phyloP scores from a whole-genome alignment of 2,797 vertebrate species.

The Sebastes nivosus region DNA sequence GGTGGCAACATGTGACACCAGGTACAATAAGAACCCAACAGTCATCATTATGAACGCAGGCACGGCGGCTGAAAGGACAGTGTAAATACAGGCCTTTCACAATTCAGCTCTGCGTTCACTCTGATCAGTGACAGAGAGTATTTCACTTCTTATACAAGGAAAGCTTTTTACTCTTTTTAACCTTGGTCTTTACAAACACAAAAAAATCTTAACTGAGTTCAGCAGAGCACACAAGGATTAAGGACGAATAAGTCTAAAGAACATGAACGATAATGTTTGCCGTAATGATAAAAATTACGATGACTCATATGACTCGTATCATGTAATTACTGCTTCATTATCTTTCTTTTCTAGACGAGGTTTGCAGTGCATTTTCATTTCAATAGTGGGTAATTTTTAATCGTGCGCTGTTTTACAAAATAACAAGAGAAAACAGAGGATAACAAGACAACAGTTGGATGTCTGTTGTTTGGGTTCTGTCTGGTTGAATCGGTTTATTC shows the following conservation, averaged over 20 bases:
- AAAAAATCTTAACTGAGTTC: not conserved
- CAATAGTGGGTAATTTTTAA: not conserved
- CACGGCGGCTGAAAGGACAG: not conserved
- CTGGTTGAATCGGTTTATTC: not conserved
- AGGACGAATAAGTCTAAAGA: no score
- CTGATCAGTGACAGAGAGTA: not conserved
- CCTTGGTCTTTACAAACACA: not conserved
- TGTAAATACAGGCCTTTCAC: not conserved
- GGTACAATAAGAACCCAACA: not conserved
- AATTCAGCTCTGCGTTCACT: not conserved
- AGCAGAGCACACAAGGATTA: not conserved
- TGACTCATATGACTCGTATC: not conserved
- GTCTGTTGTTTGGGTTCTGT: not conserved
- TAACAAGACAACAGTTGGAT: not conserved
- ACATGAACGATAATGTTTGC: no score
- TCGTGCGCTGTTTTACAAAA: not conserved
- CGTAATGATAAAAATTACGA: not conserved
- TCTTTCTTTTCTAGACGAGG: not conserved
- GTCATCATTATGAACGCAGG: not conserved
- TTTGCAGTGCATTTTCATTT: not conserved
- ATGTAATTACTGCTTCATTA: not conserved
- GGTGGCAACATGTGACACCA: not conserved
- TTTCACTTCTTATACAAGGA: not conserved
- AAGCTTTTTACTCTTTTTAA: not conserved
- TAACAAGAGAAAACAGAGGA: not conserved